Evolutionary conservation across 2,113 vertebrate genomes (phyloP).

Genomic region (Carassius carassius): DNA sequence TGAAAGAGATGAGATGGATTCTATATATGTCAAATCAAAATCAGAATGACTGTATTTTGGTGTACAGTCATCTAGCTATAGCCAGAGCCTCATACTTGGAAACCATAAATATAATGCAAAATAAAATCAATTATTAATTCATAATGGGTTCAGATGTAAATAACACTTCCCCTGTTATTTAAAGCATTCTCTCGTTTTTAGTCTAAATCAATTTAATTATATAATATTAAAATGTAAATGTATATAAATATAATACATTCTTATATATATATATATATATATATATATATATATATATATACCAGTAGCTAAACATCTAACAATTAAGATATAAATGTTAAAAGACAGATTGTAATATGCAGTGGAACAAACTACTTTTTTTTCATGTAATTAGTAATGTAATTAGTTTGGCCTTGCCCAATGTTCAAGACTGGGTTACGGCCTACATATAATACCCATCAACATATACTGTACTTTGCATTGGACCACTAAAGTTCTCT

Average conservation of each 20-base stretch:
- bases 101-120: not conserved
- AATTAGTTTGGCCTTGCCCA: too few species aligned
- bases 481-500: not conserved
- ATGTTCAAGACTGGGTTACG: too few species aligned
- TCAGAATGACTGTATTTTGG: not conserved
- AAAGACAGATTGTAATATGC: too few species aligned
- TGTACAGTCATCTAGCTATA: not conserved
- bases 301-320: too few species aligned
- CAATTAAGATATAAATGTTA: too few species aligned
- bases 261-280: too few species aligned
- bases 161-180: not conserved
- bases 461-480: constrained; percentile 3
- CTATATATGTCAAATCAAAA: not conserved
- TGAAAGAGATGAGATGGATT: not conserved
- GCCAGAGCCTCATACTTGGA: not conserved
- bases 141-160: not conserved
- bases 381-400: too few species aligned
- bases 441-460: not conserved
- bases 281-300: too few species aligned
- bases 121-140: too few species aligned
- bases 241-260: too few species aligned
- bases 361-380: too few species aligned
- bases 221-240: too few species aligned
- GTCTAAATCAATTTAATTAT: not conserved
- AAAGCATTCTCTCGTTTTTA: not conserved